Conservation (phyloP, 2,797 vertebrate species). For the Eupleurogrammus muticus region DNA sequence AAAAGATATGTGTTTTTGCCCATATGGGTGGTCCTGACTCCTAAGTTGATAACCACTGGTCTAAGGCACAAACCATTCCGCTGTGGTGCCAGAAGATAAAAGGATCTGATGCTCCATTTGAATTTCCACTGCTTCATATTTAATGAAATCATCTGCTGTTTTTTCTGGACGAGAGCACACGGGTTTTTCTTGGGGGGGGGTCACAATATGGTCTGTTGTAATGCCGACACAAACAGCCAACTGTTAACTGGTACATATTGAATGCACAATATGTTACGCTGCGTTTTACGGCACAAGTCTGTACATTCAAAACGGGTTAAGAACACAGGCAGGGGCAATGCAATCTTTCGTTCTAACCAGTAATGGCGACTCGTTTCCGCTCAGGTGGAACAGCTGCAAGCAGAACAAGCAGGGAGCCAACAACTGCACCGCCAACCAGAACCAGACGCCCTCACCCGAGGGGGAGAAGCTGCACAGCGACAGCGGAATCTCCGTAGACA, state of each 20-base stretch:
- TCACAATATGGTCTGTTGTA: constrained; percentile 24
- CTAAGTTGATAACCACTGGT: too few species aligned
- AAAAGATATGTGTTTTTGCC: too few species aligned
- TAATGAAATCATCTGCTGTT: constrained; percentile 67
- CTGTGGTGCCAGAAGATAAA: neutral
- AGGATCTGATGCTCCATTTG: constrained; percentile 8
- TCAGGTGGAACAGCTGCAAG: constrained; percentile 98
- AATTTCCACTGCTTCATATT: constrained; percentile 58
- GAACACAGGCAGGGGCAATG: too few species aligned
- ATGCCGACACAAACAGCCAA: constrained; percentile 1
- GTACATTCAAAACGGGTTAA: neutral
- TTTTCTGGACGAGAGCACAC: constrained; percentile 22
- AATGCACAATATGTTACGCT: constrained; percentile 45
- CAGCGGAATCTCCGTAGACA: constrained; percentile 98
- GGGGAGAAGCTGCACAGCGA: constrained; percentile 98
- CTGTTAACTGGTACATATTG: constrained; percentile 37
- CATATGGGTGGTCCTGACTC: too few species aligned
- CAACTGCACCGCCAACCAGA: constrained; percentile 88
- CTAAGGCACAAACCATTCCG: too few species aligned
- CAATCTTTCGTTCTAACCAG: neutral
- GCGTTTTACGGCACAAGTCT: constrained; percentile 1
- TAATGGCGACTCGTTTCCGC: neutral
- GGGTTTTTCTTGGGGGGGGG: constrained; percentile 39
- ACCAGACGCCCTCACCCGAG: constrained; percentile 94
- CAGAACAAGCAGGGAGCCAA: constrained; percentile 96